These are phyloP conservation scores for Halcyon smyrnensis DNA, from an alignment of 2,797 vertebrate species.

Conservation along the genomic window DNA sequence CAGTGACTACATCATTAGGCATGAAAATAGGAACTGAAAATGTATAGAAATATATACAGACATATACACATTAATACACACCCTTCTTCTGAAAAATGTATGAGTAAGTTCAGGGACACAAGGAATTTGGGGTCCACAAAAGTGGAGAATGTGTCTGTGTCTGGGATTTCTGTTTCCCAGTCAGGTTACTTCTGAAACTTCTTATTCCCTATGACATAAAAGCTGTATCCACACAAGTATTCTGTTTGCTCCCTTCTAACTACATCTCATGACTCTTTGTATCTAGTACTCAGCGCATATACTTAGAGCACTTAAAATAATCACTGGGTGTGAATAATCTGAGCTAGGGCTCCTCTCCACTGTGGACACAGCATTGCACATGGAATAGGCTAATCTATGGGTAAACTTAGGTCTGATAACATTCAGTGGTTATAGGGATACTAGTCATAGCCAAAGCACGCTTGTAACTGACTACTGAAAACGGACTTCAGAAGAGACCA, in stretches of 20 bases:
- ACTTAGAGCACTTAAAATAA: not conserved
- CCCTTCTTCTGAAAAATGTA: not conserved
- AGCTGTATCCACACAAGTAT: not conserved
- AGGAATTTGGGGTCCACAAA: not conserved
- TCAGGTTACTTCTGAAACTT: not conserved
- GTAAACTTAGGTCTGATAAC: not conserved
- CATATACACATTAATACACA: rapidly evolving
- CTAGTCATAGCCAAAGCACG: not conserved
- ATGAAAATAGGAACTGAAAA: not conserved
- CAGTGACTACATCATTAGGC: not conserved
- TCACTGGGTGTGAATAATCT: not conserved
- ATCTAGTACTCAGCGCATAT: not conserved
- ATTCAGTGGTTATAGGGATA: not conserved
- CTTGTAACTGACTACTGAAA: not conserved
- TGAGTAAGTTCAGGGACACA: not conserved
- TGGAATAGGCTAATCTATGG: not conserved
- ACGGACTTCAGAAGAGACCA: not conserved
- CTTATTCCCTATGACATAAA: not conserved
- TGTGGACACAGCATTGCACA: not conserved
- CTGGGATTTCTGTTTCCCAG: not conserved
- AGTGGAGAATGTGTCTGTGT: not conserved
- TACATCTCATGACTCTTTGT: not conserved
- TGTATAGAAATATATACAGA: not conserved
- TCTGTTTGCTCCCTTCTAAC: not conserved
- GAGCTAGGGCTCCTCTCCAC: not conserved